A percentile compares a stretch with the other conserved stretches of the same genome.
phyloP scores from a whole-genome alignment of 2,113 vertebrate species.

The Aegithalos caudatus region DNA sequence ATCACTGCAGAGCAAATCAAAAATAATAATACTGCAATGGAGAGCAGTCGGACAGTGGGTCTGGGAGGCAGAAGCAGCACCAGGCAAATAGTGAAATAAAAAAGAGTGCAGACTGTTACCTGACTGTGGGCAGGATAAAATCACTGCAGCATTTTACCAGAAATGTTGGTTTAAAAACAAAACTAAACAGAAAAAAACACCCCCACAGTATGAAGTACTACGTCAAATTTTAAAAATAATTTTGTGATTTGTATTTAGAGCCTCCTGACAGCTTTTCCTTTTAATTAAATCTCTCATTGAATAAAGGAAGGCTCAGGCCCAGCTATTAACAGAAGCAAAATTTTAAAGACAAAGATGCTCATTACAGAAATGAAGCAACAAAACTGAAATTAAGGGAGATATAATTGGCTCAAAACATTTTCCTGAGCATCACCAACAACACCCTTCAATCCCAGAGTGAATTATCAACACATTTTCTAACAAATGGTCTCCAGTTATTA shows the following conservation, averaged over 20 bases:
- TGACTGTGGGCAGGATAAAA: not conserved
- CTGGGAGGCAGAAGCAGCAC: not conserved
- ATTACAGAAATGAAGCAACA: not conserved
- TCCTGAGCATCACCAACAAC: not conserved
- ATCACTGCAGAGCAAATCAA: constrained; percentile 17
- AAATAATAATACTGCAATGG: not conserved
- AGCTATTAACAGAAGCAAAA: not conserved
- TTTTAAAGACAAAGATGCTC: not conserved
- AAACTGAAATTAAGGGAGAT: not conserved
- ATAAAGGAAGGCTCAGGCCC: not conserved
- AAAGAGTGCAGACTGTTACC: not conserved
- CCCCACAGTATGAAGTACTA: not conserved
- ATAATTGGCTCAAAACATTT: not conserved
- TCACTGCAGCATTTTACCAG: not conserved
- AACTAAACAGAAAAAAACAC: not conserved
- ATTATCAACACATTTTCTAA: not conserved
- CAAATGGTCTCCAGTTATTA: not conserved
- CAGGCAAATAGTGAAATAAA: not conserved
- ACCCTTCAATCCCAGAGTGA: not conserved
- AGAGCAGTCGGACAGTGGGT: not conserved
- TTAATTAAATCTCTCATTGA: not conserved
- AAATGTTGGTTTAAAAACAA: not conserved
- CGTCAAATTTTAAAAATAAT: not conserved
- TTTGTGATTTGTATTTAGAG: not conserved
- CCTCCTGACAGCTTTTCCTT: not conserved